Conservation (phyloP, 2,113 vertebrate genomes). For the Nibea albiflora region DNA sequence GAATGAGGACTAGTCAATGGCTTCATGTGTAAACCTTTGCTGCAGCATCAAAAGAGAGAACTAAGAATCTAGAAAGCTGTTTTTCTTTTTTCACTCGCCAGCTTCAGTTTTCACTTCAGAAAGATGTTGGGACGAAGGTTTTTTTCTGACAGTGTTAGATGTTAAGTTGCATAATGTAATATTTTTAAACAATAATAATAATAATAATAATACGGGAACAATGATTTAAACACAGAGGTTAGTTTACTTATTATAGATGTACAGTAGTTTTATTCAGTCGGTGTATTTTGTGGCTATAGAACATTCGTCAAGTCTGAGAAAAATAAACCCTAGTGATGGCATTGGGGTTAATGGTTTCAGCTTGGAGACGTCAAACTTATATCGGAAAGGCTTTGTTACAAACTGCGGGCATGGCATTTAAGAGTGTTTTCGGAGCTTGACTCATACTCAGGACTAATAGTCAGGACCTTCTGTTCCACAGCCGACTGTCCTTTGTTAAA, state of each 20-base stretch:
- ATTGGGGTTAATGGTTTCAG: neutral
- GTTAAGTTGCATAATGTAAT: neutral
- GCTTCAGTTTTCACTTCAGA: neutral
- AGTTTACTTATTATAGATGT: neutral
- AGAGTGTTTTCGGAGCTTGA: no score
- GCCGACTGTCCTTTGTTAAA: no score
- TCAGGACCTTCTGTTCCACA: no score
- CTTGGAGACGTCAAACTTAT: neutral
- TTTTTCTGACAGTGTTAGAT: neutral
- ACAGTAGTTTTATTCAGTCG: neutral
- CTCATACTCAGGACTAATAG: no score
- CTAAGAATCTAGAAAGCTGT: conserved; percentile 25
- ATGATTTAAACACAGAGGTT: neutral
- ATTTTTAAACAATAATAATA: neutral
- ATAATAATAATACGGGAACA: neutral
- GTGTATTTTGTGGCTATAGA: neutral
- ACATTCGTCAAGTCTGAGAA: neutral
- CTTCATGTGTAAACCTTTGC: conserved; percentile 47
- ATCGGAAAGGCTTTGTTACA: no score
- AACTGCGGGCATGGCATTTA: no score
- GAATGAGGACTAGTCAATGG: conserved; percentile 61
- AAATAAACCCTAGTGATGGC: neutral
- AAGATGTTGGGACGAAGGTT: neutral
- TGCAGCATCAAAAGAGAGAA: conserved; percentile 41
- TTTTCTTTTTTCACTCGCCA: neutral